Evolutionary conservation across 2,797 vertebrate species (phyloP), one percentile per base, ranked within the genome.

Genomic region (Cossypha polioptera): DNA sequence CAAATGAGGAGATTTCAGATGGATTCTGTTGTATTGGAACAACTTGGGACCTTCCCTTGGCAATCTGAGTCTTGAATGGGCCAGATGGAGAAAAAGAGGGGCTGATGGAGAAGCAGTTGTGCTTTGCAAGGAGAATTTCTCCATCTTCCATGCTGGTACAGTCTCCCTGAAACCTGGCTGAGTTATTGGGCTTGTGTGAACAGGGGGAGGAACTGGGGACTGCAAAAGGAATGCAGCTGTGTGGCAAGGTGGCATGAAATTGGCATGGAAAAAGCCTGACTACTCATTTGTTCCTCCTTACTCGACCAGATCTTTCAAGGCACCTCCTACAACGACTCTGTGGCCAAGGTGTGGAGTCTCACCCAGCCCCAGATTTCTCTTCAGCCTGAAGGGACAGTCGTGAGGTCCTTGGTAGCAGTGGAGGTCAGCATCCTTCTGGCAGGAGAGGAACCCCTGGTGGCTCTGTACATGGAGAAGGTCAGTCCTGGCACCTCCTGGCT

Each of bases 391-490:
- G 98, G 98, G 6, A 96, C 98, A 0, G 73, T 92, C 0, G 96
- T 99, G 74, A 95, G 75, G 87, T 97, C 97, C 1, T 69, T 93
- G 12, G 96, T 97, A n/a, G 97, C 96, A 15, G 95, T 97, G 28
- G 95, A 97, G 77, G 90, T 99, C 63, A 72, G 63, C 51, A 97
- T 97, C 74, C 94, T 93, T n/a, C 53, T 16, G 0, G 13, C 42
- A 6, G 92, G 68, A 86, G 51, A 83, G 20, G 68, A 68, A 10
- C 36, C 71, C 5, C 93, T 90, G 21, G 38, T 50, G 53, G 38
- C 67, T 14, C 95, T 99, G 26, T 96, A 94, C 94, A 98, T 99
- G 91, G 95, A 98, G 95, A 95, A 95, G 97, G 99, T 98, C 79
- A 97, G 98, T 92, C 38, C 55, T 66, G 59, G 50, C 54, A 54